These are phyloP conservation scores for Conops quadrifasciatus DNA, from an alignment of 2,888 invertebrate species.

Conservation along the genomic window DNA sequence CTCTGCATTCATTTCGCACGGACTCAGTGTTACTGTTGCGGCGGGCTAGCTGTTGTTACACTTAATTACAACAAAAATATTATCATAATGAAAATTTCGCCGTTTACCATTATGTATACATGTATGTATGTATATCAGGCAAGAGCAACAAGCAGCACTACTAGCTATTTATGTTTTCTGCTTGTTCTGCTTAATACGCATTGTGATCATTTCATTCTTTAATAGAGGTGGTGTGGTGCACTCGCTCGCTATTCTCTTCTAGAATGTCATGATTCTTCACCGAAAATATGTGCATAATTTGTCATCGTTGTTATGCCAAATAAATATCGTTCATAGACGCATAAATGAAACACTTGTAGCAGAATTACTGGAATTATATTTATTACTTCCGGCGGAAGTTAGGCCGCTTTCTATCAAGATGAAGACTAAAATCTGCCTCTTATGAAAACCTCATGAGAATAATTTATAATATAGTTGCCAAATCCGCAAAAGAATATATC, in stretches of 20 bases:
- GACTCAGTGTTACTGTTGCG: background rate
- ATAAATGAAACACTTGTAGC: background rate
- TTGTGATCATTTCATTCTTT: no score
- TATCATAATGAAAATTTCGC: background rate
- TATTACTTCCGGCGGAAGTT: constrained; percentile 31
- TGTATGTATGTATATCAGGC: background rate
- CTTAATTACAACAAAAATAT: constrained; percentile 26
- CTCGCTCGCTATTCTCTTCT: no score
- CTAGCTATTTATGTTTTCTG: no score
- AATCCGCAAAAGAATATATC: no score
- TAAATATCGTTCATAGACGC: background rate
- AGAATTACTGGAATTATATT: constrained; percentile 12
- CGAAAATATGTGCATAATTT: no score
- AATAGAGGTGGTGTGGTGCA: no score
- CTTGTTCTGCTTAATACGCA: no score
- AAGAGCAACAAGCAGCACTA: no score
- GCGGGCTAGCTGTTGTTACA: constrained; percentile 18
- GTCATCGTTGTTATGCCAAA: constrained; percentile 1
- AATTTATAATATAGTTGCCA: no score
- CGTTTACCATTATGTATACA: background rate
- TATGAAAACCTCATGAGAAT: no score
- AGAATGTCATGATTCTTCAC: no score
- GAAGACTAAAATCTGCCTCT: background rate
- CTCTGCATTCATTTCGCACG: background rate
- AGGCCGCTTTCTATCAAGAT: constrained; percentile 3